Percentiles rank a stretch among this genome's conserved stretches.
phyloP scores from a whole-genome alignment of 2,888 invertebrate genomes.

The Metopia argyrocephala region DNA sequence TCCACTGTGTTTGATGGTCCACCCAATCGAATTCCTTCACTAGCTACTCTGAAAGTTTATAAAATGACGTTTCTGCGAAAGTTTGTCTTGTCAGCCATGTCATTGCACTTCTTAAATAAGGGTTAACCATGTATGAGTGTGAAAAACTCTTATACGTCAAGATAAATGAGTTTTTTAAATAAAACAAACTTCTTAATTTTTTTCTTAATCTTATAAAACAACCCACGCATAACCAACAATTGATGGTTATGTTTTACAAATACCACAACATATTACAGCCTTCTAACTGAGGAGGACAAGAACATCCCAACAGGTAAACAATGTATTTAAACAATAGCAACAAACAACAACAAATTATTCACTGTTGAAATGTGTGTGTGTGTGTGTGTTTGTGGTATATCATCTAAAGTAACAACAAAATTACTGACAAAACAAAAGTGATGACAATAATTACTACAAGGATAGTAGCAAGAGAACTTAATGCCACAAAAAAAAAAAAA shows the following conservation, averaged over 20 bases:
- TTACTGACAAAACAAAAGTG: neutral
- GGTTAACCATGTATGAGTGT: too few relatives aligned
- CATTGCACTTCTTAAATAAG: too few relatives aligned
- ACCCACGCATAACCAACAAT: constrained; percentile 19
- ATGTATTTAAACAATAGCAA: constrained; percentile 29
- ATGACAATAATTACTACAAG: constrained; percentile 14
- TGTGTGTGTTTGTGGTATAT: constrained; percentile 1
- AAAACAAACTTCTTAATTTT: neutral
- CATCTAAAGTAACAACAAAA: constrained; percentile 1
- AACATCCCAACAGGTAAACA: constrained; percentile 40
- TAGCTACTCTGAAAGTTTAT: too few relatives aligned
- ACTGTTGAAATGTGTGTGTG: neutral
- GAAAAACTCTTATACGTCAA: too few relatives aligned
- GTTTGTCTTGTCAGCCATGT: too few relatives aligned
- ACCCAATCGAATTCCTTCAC: too few relatives aligned
- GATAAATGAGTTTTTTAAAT: neutral
- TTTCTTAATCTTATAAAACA: neutral
- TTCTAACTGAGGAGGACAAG: neutral
- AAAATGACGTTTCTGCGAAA: too few relatives aligned
- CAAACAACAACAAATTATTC: constrained; percentile 15
- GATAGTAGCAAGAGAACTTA: neutral
- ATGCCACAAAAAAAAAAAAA: neutral
- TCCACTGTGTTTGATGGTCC: too few relatives aligned
- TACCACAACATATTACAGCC: constrained; percentile 13
- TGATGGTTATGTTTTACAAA: constrained; percentile 28